phyloP scores from a whole-genome alignment of 1,140 invertebrate genomes.

The Anoplophora glabripennis region DNA sequence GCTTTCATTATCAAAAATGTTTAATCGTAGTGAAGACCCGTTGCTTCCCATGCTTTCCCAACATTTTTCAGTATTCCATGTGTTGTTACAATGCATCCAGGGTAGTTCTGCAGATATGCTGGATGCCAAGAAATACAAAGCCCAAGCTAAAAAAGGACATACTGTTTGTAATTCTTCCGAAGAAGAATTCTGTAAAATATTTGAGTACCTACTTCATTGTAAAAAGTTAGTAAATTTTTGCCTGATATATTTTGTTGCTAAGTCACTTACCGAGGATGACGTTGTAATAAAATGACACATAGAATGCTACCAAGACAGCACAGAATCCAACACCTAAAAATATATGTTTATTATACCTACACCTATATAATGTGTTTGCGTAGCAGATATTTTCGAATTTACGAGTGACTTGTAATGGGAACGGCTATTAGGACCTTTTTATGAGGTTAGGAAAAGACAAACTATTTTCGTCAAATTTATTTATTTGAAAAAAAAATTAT shows the following conservation, averaged over 20 bases:
- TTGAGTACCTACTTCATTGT: neutral
- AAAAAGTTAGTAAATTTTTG: neutral
- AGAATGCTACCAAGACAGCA: slow-evolving; percentile 85
- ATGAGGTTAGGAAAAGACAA: too few species aligned
- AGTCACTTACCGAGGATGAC: slow-evolving; percentile 76
- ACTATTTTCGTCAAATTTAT: too few species aligned
- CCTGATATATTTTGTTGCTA: neutral
- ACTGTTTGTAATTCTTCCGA: neutral
- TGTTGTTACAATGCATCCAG: slow-evolving; percentile 80
- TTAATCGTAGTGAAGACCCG: slow-evolving; percentile 9
- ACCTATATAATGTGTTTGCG: too few species aligned
- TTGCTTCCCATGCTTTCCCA: slow-evolving; percentile 51
- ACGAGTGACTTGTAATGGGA: too few species aligned
- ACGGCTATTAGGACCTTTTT: too few species aligned
- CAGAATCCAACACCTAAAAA: slow-evolving; percentile 82
- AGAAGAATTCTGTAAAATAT: neutral
- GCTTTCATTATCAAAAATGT: slow-evolving; percentile 26
- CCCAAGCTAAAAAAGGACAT: slow-evolving; percentile 60
- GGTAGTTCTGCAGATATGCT: slow-evolving; percentile 68
- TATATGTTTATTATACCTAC: neutral
- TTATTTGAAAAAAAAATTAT: too few species aligned
- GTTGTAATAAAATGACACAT: slow-evolving; percentile 91
- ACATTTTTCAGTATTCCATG: slow-evolving; percentile 78
- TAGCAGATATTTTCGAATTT: too few species aligned
- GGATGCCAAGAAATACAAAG: slow-evolving; percentile 77